Evolutionary conservation across 2,888 invertebrate genomes (phyloP).

Genomic region (Meta bourneti): DNA sequence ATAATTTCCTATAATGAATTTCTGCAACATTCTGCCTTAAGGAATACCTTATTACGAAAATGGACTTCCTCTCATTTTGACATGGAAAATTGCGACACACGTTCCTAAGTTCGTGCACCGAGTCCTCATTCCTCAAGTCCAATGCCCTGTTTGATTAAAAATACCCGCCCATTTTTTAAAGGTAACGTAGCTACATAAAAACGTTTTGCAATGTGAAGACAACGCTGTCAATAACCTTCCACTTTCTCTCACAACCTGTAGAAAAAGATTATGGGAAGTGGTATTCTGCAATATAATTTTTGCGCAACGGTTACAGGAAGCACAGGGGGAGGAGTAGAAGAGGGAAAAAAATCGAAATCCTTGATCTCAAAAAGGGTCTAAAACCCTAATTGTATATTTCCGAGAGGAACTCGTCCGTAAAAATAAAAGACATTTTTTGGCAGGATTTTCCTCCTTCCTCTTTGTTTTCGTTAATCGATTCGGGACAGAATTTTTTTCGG

Average conservation of each 20-base stretch:
- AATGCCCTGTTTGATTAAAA: not conserved
- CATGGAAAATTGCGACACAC: not conserved
- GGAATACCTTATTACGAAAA: not conserved
- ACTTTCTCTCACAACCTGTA: not conserved
- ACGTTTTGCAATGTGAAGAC: not conserved
- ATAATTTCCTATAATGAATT: not conserved
- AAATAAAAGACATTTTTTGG: not conserved
- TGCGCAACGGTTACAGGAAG: not conserved
- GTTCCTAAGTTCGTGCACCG: not conserved
- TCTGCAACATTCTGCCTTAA: not conserved
- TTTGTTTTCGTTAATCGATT: slow-evolving; percentile 6
- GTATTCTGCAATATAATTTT: not conserved
- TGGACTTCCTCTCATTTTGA: not conserved
- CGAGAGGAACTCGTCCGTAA: slow-evolving; percentile 12
- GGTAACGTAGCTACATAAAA: not conserved
- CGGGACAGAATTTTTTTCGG: not conserved
- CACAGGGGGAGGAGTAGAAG: not conserved
- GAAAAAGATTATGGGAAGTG: not conserved
- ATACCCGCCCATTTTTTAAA: not conserved
- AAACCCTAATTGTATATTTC: slow-evolving; percentile 19
- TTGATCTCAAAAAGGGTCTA: slow-evolving; percentile 57
- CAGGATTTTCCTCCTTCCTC: slow-evolving; percentile 25
- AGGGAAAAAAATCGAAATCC: slow-evolving; percentile 26
- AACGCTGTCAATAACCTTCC: slow-evolving; percentile 31
- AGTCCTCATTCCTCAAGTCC: not conserved